A percentile compares a stretch with the other conserved stretches of the same genome.
phyloP scores from a whole-genome alignment of 2,797 vertebrate species.

The Antrozous pallidus region DNA sequence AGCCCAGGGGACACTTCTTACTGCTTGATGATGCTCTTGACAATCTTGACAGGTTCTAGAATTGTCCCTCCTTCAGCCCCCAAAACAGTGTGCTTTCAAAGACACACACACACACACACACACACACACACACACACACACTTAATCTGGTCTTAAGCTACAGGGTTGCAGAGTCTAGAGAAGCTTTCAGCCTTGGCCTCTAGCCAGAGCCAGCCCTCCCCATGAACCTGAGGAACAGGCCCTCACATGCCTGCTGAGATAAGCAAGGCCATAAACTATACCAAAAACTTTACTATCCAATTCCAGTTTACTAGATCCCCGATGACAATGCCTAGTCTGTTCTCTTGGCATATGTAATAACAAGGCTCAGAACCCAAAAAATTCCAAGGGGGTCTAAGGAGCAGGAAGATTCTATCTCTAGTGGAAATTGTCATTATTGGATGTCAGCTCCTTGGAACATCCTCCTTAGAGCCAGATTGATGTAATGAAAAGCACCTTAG shows the following conservation, averaged over 20 bases:
- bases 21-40: not conserved
- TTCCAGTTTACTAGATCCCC: not conserved
- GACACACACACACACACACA: not conserved
- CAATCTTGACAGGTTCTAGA: not conserved
- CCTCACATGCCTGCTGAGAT: not conserved
- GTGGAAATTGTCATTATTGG: not conserved
- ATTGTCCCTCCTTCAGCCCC: not conserved
- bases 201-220: not conserved
- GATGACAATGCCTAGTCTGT: not conserved
- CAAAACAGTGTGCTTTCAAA: not conserved
- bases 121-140: not conserved
- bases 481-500: not conserved
- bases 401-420: not conserved
- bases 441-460: not conserved
- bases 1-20: not conserved
- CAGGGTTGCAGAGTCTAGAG: not conserved
- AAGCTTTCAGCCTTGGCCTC: not conserved
- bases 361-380: not conserved
- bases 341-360: not conserved
- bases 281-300: not conserved
- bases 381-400: not conserved
- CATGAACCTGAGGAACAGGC: not conserved
- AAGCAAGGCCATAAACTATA: not conserved
- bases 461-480: not conserved
- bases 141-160: not conserved